Evolutionary conservation across 2,113 vertebrate species (phyloP).

Genomic region (Calyptomena viridis): DNA sequence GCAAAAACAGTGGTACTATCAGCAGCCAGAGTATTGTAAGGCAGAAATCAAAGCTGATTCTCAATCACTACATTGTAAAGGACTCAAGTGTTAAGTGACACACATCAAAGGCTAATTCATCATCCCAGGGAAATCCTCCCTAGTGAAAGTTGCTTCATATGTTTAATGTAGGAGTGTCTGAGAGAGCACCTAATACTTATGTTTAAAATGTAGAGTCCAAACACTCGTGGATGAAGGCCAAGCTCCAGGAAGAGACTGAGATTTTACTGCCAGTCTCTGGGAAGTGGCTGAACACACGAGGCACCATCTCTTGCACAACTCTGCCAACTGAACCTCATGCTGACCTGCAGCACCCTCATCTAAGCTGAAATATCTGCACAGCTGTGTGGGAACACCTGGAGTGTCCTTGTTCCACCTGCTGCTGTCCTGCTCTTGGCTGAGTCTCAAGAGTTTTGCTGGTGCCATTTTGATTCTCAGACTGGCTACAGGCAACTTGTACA

Average conservation of each 20-base stretch:
- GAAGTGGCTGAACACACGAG: background rate
- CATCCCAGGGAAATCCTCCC: background rate
- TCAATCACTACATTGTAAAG: background rate
- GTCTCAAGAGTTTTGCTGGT: background rate
- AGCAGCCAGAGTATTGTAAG: background rate
- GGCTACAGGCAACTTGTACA: background rate
- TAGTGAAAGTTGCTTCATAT: background rate
- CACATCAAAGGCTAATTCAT: background rate
- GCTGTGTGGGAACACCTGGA: background rate
- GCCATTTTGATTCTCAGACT: background rate
- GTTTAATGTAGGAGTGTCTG: background rate
- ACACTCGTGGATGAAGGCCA: background rate
- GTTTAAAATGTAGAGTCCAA: background rate
- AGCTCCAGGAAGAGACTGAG: background rate
- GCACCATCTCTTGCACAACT: background rate
- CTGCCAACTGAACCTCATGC: background rate
- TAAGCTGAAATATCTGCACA: conserved; percentile 9
- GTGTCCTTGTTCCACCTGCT: background rate
- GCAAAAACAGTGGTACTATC: background rate
- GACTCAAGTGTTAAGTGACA: background rate
- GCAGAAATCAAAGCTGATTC: background rate
- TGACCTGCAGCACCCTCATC: background rate
- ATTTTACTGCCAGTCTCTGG: background rate
- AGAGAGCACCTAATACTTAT: background rate
- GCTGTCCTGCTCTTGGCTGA: background rate